Conservation (phyloP, 2,888 invertebrate species). For the Hesperia comma region DNA sequence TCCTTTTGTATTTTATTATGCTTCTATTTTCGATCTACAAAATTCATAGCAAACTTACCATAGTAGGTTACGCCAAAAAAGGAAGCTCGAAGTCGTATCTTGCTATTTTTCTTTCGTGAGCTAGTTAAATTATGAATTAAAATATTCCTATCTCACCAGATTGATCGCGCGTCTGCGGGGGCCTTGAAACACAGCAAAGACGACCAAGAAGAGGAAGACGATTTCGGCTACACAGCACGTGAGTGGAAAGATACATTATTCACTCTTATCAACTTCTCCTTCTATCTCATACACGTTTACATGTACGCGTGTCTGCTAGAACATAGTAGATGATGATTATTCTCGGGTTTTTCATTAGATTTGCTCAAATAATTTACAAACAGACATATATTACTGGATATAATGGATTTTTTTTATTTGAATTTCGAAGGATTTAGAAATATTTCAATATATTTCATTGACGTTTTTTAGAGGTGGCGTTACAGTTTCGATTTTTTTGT, state of each 20-base stretch:
- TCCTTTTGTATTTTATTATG: no score
- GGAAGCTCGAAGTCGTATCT: no score
- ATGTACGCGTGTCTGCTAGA: constrained; percentile 72
- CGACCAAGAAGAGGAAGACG: constrained; percentile 94
- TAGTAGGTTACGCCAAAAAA: no score
- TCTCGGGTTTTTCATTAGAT: constrained; percentile 7
- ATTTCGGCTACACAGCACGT: constrained; percentile 97
- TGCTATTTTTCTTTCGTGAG: no score
- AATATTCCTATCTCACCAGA: constrained; percentile 76
- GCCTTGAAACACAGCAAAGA: constrained; percentile 90
- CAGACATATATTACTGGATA: no score
- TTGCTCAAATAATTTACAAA: not conserved
- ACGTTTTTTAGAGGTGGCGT: not conserved
- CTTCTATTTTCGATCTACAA: no score
- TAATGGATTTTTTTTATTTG: no score
- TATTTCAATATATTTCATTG: no score
- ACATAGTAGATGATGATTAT: constrained; percentile 51
- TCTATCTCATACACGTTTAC: constrained; percentile 74
- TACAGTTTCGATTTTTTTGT: not conserved
- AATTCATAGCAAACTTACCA: no score
- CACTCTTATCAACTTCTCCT: constrained; percentile 67
- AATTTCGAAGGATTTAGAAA: no score
- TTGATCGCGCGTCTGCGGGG: constrained; percentile 94
- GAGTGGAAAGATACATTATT: constrained; percentile 86
- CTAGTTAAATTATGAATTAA: not conserved